Conservation (phyloP, 2,797 vertebrate species). For the Orestias chungarensis region DNA sequence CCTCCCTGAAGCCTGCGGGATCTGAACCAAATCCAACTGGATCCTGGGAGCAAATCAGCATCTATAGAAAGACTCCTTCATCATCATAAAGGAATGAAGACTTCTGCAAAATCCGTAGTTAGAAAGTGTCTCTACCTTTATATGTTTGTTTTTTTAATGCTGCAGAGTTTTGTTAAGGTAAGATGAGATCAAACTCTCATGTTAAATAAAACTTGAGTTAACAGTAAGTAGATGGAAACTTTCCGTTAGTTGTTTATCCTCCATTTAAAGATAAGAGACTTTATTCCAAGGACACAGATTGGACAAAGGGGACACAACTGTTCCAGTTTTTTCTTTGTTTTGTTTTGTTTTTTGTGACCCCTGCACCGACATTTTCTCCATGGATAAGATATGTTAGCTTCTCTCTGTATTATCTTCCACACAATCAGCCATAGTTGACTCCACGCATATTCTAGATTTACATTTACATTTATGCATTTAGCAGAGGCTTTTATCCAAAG, state of each 20-base stretch:
- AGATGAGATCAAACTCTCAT: background rate
- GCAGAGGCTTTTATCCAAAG: too few species aligned
- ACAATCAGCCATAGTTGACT: too few species aligned
- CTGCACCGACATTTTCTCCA: too few species aligned
- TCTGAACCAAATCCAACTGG: background rate
- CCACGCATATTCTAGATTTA: too few species aligned
- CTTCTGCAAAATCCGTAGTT: background rate
- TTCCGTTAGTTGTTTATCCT: background rate
- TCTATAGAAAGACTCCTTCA: background rate
- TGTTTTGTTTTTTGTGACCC: too few species aligned
- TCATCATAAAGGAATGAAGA: background rate
- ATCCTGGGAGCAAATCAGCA: slow-evolving; percentile 5
- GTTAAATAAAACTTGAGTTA: background rate
- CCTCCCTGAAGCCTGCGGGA: slow-evolving; percentile 2
- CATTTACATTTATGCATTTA: too few species aligned
- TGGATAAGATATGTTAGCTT: too few species aligned
- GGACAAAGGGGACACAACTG: too few species aligned
- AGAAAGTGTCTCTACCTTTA: background rate
- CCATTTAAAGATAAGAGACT: background rate
- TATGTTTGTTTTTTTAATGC: background rate
- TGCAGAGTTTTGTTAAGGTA: background rate
- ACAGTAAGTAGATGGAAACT: background rate
- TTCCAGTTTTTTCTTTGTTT: too few species aligned
- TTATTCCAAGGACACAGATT: too few species aligned
- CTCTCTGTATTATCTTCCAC: too few species aligned